Percentiles rank a stretch among this genome's conserved stretches.
phyloP scores from a whole-genome alignment of 37 sponge, comb jelly and placozoan species.

The Ianthella basta region DNA sequence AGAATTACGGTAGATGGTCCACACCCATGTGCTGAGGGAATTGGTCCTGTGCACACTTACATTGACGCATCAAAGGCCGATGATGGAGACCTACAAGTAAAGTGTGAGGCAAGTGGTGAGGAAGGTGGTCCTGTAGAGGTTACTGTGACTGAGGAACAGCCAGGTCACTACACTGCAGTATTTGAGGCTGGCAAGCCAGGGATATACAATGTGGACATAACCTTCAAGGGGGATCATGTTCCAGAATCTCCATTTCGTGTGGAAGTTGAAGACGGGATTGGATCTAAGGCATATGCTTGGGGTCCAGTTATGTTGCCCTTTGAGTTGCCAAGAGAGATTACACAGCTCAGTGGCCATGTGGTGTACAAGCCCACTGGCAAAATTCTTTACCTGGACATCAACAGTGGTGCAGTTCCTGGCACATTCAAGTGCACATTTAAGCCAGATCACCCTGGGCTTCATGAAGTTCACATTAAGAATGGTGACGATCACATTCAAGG shows the following conservation, averaged over 20 bases:
- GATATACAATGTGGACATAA: constrained; percentile 42
- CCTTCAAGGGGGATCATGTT: constrained; percentile 35
- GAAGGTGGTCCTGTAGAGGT: neutral
- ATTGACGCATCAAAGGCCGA: constrained; percentile 16
- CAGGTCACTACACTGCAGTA: neutral
- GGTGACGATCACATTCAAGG: no score
- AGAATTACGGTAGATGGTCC: constrained; percentile 32
- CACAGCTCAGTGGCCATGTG: no score
- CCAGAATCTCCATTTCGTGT: constrained; percentile 61
- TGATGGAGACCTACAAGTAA: constrained; percentile 21
- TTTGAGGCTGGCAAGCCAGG: constrained; percentile 44
- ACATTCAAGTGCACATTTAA: no score
- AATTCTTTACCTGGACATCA: no score
- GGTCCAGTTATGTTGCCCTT: no score
- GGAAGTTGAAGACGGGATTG: neutral
- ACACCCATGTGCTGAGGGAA: neutral
- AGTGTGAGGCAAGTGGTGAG: neutral
- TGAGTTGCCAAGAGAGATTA: no score
- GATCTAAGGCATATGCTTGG: no score
- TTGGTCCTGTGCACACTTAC: constrained; percentile 1
- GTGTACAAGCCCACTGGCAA: no score
- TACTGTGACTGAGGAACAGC: neutral
- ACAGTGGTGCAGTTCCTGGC: no score
- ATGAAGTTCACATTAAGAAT: no score
- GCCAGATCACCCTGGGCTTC: no score